A percentile compares a stretch with the other conserved stretches of the same genome.
These are phyloP conservation scores for Bombus waltoni DNA, from an alignment of 1,140 invertebrate species.

Conservation along the genomic window DNA sequence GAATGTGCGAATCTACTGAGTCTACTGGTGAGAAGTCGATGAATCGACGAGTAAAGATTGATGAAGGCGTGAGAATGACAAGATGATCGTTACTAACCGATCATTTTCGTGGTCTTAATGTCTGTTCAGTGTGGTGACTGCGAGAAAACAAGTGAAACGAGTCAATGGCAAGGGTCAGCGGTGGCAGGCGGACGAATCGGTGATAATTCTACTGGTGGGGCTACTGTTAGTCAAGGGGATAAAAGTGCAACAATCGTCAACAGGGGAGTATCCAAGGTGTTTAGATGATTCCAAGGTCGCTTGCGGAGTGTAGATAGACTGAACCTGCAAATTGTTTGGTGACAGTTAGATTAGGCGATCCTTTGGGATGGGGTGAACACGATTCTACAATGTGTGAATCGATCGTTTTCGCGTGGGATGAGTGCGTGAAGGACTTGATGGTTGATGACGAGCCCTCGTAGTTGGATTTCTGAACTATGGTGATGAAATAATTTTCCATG, in stretches of 20 bases:
- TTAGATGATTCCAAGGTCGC: not conserved
- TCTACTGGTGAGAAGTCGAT: not conserved
- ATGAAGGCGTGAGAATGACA: not conserved
- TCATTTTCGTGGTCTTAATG: constrained; percentile 4
- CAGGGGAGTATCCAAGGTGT: not conserved
- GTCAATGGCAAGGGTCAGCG: not conserved
- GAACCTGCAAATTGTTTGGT: not conserved
- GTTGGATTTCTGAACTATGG: not conserved
- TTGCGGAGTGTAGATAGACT: not conserved
- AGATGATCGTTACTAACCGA: not conserved
- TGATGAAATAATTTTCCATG: not conserved
- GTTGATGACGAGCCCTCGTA: constrained; percentile 5
- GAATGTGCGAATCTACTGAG: not conserved
- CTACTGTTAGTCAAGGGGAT: not conserved
- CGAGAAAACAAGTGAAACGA: constrained; percentile 8
- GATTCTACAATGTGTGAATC: not conserved
- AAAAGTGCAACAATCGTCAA: not conserved
- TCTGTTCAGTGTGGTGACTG: constrained; percentile 17
- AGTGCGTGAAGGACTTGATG: not conserved
- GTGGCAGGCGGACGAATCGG: not conserved
- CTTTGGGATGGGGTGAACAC: not conserved
- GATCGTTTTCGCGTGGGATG: constrained; percentile 1
- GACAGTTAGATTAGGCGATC: not conserved
- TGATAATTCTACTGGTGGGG: not conserved
- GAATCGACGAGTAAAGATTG: not conserved